Evolutionary conservation across 2,797 vertebrate species (phyloP), one percentile per base, ranked within the genome.

Genomic region (Gephyroberyx darwinii): DNA sequence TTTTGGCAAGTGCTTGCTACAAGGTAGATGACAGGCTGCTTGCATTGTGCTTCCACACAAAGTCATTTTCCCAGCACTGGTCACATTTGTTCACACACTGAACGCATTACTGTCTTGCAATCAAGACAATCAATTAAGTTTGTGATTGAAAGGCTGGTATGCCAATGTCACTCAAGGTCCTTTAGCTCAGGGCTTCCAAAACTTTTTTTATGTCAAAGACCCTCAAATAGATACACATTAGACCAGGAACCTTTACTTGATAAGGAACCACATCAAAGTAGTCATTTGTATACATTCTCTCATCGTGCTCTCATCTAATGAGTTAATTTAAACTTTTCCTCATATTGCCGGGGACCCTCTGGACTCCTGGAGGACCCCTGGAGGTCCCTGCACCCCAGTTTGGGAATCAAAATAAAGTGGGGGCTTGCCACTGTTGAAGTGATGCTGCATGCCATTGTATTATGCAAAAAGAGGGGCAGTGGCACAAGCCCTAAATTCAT

Each of bases 1-100:
- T 39, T 63, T 77, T 88, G 85, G 78, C 82, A 61, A 51, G 17
- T 35, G 68, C 58, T 71, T 56, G 33, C 50, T 55, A 67, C 64
- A 56, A 55, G 35, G 43, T 48, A 12, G 43, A 80, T 67, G 65
- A 54, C 59, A 64, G 65, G 2, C 43, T 31, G 74, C 58, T 60
- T 64, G 69, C 65, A 19, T 17, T 50, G 78, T 84, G 84, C 64
- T 48, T 78, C 52, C 2, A 7, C 51, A 22, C 39, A 20, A 45
- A 73, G 69, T 70, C 33, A 30, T 22, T 30, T 26, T 26, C 26
- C 43, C 53, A 68, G 31, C 30, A 9, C 17, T 22, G 19, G 53
- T 62, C 72, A 64, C 31, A 12, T 65, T 60, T 3, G 13, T 37
- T 47, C 57, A 20, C 14, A 20, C 62, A 51, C 58, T 48, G 37